These are phyloP conservation scores for Parnassius glacialis DNA, from an alignment of 2,888 invertebrate species.

Conservation along the genomic window DNA sequence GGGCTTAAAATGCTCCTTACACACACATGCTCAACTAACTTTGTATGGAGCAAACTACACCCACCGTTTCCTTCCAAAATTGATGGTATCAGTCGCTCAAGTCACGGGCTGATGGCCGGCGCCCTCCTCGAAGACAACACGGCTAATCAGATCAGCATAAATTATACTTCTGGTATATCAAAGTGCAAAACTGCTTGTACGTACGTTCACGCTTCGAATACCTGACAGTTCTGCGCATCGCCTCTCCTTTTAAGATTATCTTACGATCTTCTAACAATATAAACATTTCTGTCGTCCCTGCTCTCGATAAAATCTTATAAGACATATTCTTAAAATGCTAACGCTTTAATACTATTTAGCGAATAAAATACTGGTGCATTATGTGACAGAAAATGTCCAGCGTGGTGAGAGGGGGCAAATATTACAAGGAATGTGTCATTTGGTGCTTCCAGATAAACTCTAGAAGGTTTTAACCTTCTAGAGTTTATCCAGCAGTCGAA, in stretches of 20 bases:
- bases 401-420: no score
- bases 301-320: slow-evolving; percentile 5
- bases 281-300: slow-evolving; percentile 9
- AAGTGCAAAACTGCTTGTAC: slow-evolving; percentile 24
- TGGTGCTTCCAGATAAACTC: no score
- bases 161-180: slow-evolving; percentile 28
- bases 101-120: slow-evolving; percentile 33
- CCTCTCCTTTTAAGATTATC: slow-evolving; percentile 25
- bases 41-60: slow-evolving; percentile 3
- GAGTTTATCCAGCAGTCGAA: no score
- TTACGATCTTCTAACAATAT: slow-evolving; percentile 12
- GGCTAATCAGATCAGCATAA: slow-evolving; percentile 36
- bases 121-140: slow-evolving; percentile 33
- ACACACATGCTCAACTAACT: background rate
- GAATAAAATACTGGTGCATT: no score
- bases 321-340: background rate
- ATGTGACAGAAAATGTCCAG: no score
- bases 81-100: slow-evolving; percentile 14
- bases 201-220: slow-evolving; percentile 34
- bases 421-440: no score
- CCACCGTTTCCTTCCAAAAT: slow-evolving; percentile 7
- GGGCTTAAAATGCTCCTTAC: slow-evolving; percentile 4
- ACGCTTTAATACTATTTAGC: no score
- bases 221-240: slow-evolving; percentile 28
- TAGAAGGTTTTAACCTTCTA: no score